phyloP scores from a whole-genome alignment of 1,140 invertebrate genomes.

The Drosophila gunungcola region DNA sequence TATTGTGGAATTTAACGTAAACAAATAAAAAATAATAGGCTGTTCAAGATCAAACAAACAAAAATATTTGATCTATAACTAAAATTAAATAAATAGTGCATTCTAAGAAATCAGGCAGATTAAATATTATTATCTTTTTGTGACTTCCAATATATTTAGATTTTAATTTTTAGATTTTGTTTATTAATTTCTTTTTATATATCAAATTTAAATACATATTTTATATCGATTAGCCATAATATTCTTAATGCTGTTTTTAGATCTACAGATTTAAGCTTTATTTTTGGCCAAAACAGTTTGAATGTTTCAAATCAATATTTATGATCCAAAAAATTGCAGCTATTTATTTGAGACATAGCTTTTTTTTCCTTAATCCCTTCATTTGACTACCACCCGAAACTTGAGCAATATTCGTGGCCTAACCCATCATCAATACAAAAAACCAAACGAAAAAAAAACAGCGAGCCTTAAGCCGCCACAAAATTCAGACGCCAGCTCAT shows the following conservation, averaged over 20 bases:
- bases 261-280: no score
- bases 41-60: background rate
- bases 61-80: no score
- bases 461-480: conserved; percentile 9
- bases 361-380: background rate
- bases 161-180: no score
- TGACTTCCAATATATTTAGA: no score
- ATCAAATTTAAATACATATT: no score
- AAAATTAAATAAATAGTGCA: no score
- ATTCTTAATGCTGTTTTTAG: no score
- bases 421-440: conserved; percentile 36
- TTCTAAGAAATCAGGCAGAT: no score
- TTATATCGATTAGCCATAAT: no score
- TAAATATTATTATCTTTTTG: no score
- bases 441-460: background rate
- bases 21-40: conserved; percentile 7
- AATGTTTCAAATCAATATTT: background rate
- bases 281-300: background rate
- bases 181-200: no score
- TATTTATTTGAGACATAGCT: background rate
- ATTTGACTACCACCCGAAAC: conserved; percentile 1
- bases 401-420: conserved; percentile 11
- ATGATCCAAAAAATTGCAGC: background rate
- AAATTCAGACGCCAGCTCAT: conserved; percentile 56
- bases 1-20: conserved; percentile 3